Evolutionary conservation across 2,888 invertebrate species (phyloP), one percentile per base, ranked within the genome.

Genomic region (Labia minor): DNA sequence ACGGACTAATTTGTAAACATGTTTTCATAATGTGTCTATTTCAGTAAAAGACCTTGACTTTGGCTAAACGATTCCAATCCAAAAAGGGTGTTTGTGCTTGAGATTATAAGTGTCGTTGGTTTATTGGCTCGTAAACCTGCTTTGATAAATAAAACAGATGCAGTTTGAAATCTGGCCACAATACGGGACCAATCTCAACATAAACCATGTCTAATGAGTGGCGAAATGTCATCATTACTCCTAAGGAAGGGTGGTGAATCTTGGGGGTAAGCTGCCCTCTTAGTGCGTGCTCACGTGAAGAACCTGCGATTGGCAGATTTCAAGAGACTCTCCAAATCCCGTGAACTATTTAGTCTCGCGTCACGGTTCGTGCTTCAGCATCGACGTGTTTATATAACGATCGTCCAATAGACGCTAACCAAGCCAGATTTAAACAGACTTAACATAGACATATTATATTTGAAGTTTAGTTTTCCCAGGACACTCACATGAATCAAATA

Each of bases 81-180:
- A 11, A 33, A 33, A 49, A 49, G 49, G 49, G 49, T 49, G 49
- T 49, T 49, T 49, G 49, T 49, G 16, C 49, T 49, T 49, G 14
- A 49, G 49, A 49, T 49, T 49, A 49, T 49, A 49, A 49, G 49
- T 49, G 49, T 49, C 49, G 49, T 49, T 49, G n/a, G 49, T 49
- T 49, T 49, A 49, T 49, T 49, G 49, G 49, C 49, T 49, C 49
- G 49, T 49, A 49, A 49, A 49, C 49, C 49, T 49, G 49, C 49
- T 14, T 4, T 49, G 49, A 49, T 49, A 49, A 49, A 49, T 49
- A 49, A 49, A 49, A 16, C 49, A 49, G 49, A 49, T 49, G 49
- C 49, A 49, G 4, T 49, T 11, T 26, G 26, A 8, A 26, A 26
- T 26, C 26, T 26, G 26, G 26, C 26, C 26, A 26, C 26, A 26